Evolutionary conservation across 2,797 vertebrate species (phyloP).

Genomic region (Podargus strigoides): DNA sequence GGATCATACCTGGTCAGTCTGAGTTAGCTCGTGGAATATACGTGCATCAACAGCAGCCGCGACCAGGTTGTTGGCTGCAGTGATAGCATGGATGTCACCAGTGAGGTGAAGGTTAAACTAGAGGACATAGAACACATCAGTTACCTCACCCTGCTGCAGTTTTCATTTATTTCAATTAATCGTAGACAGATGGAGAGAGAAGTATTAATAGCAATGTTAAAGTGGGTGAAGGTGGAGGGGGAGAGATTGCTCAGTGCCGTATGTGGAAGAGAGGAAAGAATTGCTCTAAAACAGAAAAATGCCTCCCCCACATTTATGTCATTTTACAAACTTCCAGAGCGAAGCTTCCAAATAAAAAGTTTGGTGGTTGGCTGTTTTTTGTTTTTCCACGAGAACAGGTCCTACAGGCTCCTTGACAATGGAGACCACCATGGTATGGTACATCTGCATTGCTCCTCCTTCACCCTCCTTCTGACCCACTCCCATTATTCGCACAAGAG

Average conservation of each 20-base stretch:
- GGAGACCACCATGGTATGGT: not conserved
- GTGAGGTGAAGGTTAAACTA: conserved; percentile 99
- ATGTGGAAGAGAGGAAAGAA: conserved; percentile 38
- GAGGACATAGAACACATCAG: conserved; percentile 24
- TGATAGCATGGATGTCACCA: conserved; percentile 98
- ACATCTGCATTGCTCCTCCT: not conserved
- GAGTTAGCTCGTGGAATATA: conserved; percentile 93
- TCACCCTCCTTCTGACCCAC: not conserved
- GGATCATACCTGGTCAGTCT: conserved; percentile 86
- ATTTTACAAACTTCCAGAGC: conserved; percentile 47
- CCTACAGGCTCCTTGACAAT: not conserved
- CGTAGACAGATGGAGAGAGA: conserved; percentile 42
- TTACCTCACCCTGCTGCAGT: conserved; percentile 29
- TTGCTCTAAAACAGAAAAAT: conserved; percentile 42
- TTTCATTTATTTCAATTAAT: conserved; percentile 49
- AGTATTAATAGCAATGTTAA: conserved; percentile 55
- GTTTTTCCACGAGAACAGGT: not conserved
- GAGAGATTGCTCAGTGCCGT: conserved; percentile 46
- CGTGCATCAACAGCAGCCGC: conserved; percentile 92
- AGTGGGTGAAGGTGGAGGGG: conserved; percentile 45
- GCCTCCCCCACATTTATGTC: conserved; percentile 42
- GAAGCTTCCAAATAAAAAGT: conserved; percentile 6
- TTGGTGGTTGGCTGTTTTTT: not conserved
- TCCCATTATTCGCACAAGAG: not conserved
- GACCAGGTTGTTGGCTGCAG: conserved; percentile 95